Evolutionary conservation across 2,113 vertebrate genomes (phyloP), one percentile per base, ranked within the genome.

Genomic region (Accipiter virgatus): DNA sequence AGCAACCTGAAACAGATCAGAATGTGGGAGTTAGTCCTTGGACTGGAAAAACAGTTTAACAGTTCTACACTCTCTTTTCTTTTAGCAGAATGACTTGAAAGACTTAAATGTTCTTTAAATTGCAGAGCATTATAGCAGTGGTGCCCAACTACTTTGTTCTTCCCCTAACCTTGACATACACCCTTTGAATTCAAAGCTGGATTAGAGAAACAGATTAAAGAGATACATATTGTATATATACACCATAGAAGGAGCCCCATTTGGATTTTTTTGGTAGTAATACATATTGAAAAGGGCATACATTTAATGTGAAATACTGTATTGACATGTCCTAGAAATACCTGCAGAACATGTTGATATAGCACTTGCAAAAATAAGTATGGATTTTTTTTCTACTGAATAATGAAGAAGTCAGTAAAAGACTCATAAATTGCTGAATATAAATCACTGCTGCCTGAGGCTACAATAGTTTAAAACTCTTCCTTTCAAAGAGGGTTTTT

Each of bases 401-500:
- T 93, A 97, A 96, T 96, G 68, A 94, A 90, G 45, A 74, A 97
- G 72, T 95, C 65, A 95, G 65, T 80, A 96, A 97, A 88, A 45
- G 94, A 93, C 42, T 95, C 79, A 93, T 91, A 96, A 95, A 94
- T 48, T 94, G 31, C 38, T 87, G 71, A 90, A 63, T 90, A 88
- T 92, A 97, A 97, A 95, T 95, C 91, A 97, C 61, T 47, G 73
- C 75, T 87, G 73, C 65, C 85, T 36, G 91, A 90, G 62, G 82
- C 62, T 81, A 83, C 42, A 61, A 18, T 19, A 91, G 63, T 36
- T 84, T 93, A 75, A 90, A 95, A 93, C 56, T 92, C 81, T 95
- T 97, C 94, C 29, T 77, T 91, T 96, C 73, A 95, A 94, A 89
- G 27, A 72, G 29, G 38, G 36, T 8, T 19, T 31, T 47, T 55